Conservation (phyloP, 2,797 vertebrate species). For the Artibeus jamaicensis region DNA sequence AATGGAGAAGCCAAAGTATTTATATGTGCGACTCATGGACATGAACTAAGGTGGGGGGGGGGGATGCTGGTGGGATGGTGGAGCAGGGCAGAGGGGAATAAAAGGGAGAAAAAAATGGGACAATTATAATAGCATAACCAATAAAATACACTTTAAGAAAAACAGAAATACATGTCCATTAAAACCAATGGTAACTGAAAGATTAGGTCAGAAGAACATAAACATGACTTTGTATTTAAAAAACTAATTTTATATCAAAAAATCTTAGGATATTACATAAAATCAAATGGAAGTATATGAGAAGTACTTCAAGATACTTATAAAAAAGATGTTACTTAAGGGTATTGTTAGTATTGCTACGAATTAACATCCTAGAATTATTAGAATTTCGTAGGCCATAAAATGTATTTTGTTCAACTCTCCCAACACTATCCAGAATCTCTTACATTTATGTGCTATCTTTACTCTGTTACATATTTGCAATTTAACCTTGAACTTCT, state of each 20-base stretch:
- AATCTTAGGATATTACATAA: neutral
- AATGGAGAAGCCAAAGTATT: too few species aligned
- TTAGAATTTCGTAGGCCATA: neutral
- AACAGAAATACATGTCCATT: neutral
- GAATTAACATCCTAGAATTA: neutral
- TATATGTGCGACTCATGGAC: too few species aligned
- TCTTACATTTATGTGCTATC: neutral
- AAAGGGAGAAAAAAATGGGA: too few species aligned
- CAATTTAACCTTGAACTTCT: neutral
- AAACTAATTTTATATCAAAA: neutral
- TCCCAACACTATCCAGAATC: neutral
- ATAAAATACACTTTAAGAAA: neutral
- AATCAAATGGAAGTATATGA: neutral
- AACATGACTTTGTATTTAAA: neutral
- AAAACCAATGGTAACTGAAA: neutral
- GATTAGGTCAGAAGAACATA: neutral
- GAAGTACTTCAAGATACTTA: neutral
- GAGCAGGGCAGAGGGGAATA: too few species aligned
- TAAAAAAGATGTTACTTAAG: neutral
- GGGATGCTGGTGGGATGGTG: too few species aligned
- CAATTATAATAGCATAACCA: too few species aligned
- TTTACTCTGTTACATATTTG: neutral
- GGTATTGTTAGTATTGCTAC: neutral
- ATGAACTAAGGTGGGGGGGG: too few species aligned
- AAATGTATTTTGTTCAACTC: neutral